These are phyloP conservation scores for Toxotes lorentzi DNA, from an alignment of 2,797 vertebrate species.

Conservation along the genomic window DNA sequence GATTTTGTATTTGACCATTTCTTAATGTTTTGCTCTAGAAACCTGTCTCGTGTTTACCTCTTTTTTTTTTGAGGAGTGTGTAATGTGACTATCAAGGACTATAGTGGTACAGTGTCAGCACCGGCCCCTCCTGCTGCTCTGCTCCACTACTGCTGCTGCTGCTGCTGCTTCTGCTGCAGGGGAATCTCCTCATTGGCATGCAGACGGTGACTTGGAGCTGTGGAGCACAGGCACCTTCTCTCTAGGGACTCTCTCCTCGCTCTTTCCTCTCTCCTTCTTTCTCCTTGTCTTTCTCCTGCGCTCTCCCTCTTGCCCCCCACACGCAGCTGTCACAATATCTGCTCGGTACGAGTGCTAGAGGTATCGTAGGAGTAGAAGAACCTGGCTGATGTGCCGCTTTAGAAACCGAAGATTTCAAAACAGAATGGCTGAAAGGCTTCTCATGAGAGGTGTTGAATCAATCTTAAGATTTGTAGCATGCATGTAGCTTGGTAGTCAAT, in stretches of 20 bases:
- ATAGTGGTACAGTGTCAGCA: conserved; percentile 67
- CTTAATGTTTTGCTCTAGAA: conserved; percentile 17
- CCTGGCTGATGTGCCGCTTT: conserved; percentile 64
- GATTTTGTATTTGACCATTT: conserved; percentile 22
- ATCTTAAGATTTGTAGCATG: conserved; percentile 58
- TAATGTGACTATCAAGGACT: conserved; percentile 69
- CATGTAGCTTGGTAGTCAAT: conserved; percentile 27
- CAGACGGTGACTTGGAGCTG: conserved; percentile 77
- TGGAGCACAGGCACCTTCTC: conserved; percentile 81
- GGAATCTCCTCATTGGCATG: conserved; percentile 87
- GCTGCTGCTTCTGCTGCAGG: conserved; percentile 68
- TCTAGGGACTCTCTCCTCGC: conserved; percentile 76
- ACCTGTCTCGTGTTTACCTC: conserved; percentile 46
- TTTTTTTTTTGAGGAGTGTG: conserved; percentile 55
- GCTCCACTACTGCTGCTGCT: conserved; percentile 52
- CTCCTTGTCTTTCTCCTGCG: conserved; percentile 69
- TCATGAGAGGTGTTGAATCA: conserved; percentile 66
- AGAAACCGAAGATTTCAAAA: conserved; percentile 66
- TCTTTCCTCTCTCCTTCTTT: conserved; percentile 72
- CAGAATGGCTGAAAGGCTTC: conserved; percentile 66
- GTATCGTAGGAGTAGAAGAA: conserved; percentile 56
- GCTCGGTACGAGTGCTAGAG: conserved; percentile 51
- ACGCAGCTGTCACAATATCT: conserved; percentile 81
- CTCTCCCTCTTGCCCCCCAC: conserved; percentile 48
- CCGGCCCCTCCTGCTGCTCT: conserved; percentile 67